These are phyloP conservation scores for Dinocampus coccinellae DNA, from an alignment of 2,888 invertebrate species.

Conservation along the genomic window DNA sequence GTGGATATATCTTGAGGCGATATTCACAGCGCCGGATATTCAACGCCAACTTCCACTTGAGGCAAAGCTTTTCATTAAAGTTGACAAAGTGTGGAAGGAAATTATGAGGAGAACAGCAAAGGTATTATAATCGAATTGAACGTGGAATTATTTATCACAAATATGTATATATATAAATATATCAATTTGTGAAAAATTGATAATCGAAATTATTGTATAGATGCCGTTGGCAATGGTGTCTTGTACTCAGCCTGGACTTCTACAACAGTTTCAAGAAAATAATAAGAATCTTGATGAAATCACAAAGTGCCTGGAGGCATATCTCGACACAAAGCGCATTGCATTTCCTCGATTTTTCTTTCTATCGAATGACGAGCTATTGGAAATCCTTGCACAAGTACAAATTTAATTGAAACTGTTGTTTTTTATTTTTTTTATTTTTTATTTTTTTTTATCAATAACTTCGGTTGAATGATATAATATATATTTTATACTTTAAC, in stretches of 20 bases:
- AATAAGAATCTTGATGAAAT: conserved; percentile 89
- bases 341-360: conserved; percentile 93
- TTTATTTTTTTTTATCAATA: conserved; percentile 12
- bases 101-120: conserved; percentile 87
- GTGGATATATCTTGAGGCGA: conserved; percentile 96
- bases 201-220: conserved; percentile 60
- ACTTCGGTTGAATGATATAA: background rate
- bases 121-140: conserved; percentile 65
- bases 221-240: conserved; percentile 85
- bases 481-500: conserved; percentile 30
- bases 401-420: background rate
- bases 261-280: conserved; percentile 78
- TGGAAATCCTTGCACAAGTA: conserved; percentile 91
- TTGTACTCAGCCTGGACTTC: conserved; percentile 79
- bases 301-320: conserved; percentile 90
- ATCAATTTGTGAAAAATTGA: background rate
- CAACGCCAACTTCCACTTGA: conserved; percentile 93
- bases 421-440: background rate
- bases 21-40: conserved; percentile 95
- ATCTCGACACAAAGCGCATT: conserved; percentile 88
- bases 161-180: conserved; percentile 1
- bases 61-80: conserved; percentile 85
- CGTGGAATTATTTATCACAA: conserved; percentile 19
- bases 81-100: conserved; percentile 93
- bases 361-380: conserved; percentile 88